Conservation (phyloP, 2,888 invertebrate genomes). For the Andricus curvator region DNA sequence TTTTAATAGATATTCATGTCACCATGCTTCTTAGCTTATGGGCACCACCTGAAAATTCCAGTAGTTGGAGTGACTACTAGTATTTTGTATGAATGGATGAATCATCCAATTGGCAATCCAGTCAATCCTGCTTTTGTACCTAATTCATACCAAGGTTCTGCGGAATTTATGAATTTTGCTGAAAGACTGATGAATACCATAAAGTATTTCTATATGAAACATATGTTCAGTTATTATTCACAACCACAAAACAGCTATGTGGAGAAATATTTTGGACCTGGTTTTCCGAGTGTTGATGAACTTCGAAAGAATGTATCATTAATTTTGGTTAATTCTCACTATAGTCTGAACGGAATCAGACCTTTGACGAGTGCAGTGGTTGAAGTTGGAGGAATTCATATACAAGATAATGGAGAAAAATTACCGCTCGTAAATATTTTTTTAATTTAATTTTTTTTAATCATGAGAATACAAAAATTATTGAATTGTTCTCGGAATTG, state of each 20-base stretch:
- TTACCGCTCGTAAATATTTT: conserved; percentile 53
- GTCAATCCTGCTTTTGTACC: conserved; percentile 47
- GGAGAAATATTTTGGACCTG: conserved; percentile 59
- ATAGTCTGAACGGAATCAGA: conserved; percentile 77
- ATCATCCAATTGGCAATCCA: conserved; percentile 54
- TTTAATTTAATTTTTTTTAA: neutral
- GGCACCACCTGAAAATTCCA: conserved; percentile 53
- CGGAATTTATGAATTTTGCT: neutral
- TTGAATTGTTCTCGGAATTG: too few species aligned
- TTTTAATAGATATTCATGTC: conserved; percentile 48
- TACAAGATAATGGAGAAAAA: conserved; percentile 66
- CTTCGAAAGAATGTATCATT: conserved; percentile 79
- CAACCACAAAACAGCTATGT: conserved; percentile 50
- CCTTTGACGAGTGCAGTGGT: conserved; percentile 78
- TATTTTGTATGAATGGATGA: conserved; percentile 47
- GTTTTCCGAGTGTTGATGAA: conserved; percentile 73
- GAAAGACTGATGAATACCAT: neutral
- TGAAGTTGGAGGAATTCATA: conserved; percentile 80
- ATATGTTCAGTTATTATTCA: conserved; percentile 39
- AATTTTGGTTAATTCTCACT: conserved; percentile 79
- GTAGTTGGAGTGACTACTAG: conserved; percentile 50
- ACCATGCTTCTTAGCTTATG: conserved; percentile 55
- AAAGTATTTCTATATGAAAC: neutral
- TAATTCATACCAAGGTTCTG: conserved; percentile 43
- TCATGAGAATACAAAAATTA: neutral